Percentiles rank a stretch among this genome's conserved stretches.
These are phyloP conservation scores for Crax fasciolata DNA, from an alignment of 2,797 vertebrate species.

Conservation along the genomic window DNA sequence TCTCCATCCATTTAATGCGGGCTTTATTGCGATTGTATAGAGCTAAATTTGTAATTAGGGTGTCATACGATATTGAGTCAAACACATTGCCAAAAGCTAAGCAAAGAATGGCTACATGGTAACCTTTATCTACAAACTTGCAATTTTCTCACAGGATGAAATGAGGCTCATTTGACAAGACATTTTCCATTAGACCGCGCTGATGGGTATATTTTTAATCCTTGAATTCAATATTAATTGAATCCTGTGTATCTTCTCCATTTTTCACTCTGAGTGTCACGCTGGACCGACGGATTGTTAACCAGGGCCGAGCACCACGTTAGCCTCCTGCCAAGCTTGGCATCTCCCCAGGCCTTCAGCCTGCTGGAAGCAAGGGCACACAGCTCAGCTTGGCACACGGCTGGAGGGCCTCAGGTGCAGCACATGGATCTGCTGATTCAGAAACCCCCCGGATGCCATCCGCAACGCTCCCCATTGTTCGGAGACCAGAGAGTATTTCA, in stretches of 20 bases:
- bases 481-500: not conserved
- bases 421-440: not conserved
- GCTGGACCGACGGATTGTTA: not conserved
- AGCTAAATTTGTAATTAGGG: conserved; percentile 64
- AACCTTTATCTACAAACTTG: conserved; percentile 40
- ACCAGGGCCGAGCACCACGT: rapidly evolving
- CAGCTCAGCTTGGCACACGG: rapidly evolving
- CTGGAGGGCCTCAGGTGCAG: not conserved
- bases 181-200: not conserved
- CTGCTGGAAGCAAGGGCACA: rapidly evolving
- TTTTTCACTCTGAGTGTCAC: not conserved
- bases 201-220: conserved; percentile 20
- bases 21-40: conserved; percentile 54
- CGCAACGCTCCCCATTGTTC: rapidly evolving
- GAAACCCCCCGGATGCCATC: not conserved
- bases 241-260: not conserved
- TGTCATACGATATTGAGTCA: conserved; percentile 58
- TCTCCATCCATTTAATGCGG: conserved; percentile 39
- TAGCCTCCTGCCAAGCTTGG: not conserved
- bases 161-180: conserved; percentile 22
- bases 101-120: conserved; percentile 42
- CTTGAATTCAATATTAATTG: not conserved
- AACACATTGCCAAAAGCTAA: conserved; percentile 39
- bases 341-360: not conserved
- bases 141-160: conserved; percentile 30